Conservation (phyloP, 2,888 invertebrate genomes). For the Taenaris catops region DNA sequence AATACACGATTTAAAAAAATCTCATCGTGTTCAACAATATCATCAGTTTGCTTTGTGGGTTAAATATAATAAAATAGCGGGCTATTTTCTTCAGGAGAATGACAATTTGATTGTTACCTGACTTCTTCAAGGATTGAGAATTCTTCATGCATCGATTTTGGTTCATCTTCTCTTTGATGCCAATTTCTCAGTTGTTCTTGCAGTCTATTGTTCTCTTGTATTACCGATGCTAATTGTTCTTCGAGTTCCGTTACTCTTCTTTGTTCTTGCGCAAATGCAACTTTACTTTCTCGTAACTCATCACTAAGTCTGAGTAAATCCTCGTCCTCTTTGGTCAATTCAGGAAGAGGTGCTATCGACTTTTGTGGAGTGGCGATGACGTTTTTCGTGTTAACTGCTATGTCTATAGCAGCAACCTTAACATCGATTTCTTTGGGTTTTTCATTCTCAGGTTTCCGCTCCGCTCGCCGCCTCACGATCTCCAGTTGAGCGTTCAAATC, state of each 20-base stretch:
- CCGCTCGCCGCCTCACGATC: slow-evolving; percentile 78
- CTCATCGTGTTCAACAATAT: too few species aligned
- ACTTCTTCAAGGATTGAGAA: slow-evolving; percentile 92
- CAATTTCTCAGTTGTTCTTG: slow-evolving; percentile 84
- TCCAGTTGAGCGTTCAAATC: slow-evolving; percentile 83
- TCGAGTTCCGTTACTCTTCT: slow-evolving; percentile 86
- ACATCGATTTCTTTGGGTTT: slow-evolving; percentile 65
- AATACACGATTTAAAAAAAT: too few species aligned
- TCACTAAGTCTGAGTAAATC: slow-evolving; percentile 81
- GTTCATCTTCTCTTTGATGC: slow-evolving; percentile 84
- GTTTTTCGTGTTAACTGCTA: slow-evolving; percentile 32
- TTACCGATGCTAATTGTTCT: slow-evolving; percentile 85
- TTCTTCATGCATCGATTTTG: slow-evolving; percentile 91
- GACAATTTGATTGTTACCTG: slow-evolving; percentile 77
- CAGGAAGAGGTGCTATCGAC: slow-evolving; percentile 57
- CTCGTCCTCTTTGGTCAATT: slow-evolving; percentile 73
- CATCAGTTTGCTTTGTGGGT: too few species aligned
- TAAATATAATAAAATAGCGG: too few species aligned
- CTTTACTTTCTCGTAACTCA: slow-evolving; percentile 85
- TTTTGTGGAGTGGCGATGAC: slow-evolving; percentile 52
- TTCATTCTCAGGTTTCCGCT: slow-evolving; percentile 66
- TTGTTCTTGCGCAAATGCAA: slow-evolving; percentile 85
- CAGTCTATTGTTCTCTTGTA: slow-evolving; percentile 85
- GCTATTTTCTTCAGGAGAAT: too few species aligned
- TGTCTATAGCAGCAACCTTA: slow-evolving; percentile 35